Conservation (phyloP, 2,888 invertebrate genomes). For the Chrysolina americana region DNA sequence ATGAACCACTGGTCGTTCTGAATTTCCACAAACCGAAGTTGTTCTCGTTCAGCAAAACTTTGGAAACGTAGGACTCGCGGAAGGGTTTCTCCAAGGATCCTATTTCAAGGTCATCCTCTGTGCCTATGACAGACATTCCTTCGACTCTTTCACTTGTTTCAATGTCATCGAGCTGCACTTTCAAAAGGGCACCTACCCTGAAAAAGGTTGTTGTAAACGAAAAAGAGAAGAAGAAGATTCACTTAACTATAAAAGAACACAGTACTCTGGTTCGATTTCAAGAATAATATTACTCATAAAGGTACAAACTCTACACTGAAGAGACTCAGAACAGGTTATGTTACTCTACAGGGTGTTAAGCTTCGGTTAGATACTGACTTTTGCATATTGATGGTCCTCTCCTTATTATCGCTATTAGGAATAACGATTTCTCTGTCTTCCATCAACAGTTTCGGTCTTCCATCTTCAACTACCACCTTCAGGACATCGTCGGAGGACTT, state of each 20-base stretch:
- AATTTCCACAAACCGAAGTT: constrained; percentile 94
- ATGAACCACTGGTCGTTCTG: constrained; percentile 74
- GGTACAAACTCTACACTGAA: too few species aligned
- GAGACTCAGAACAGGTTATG: too few species aligned
- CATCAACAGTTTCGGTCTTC: constrained; percentile 40
- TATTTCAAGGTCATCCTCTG: constrained; percentile 53
- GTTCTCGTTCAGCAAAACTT: constrained; percentile 82
- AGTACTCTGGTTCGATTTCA: too few species aligned
- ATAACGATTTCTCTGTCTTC: constrained; percentile 1
- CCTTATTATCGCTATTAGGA: background rate
- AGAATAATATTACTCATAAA: too few species aligned
- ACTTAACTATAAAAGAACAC: too few species aligned
- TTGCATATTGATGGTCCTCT: constrained; percentile 22
- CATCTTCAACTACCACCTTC: constrained; percentile 54
- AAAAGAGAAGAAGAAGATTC: background rate
- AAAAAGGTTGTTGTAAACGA: constrained; percentile 34
- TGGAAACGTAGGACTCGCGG: constrained; percentile 86
- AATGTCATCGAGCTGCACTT: constrained; percentile 48
- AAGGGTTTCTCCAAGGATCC: constrained; percentile 58
- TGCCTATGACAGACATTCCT: constrained; percentile 44
- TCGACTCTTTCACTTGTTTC: constrained; percentile 43
- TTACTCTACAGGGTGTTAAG: too few species aligned
- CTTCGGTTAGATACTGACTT: constrained; percentile 28
- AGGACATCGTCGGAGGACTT: constrained; percentile 50
- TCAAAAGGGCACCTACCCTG: constrained; percentile 52